phyloP scores from a whole-genome alignment of 2,113 vertebrate species.

The Pica pica region DNA sequence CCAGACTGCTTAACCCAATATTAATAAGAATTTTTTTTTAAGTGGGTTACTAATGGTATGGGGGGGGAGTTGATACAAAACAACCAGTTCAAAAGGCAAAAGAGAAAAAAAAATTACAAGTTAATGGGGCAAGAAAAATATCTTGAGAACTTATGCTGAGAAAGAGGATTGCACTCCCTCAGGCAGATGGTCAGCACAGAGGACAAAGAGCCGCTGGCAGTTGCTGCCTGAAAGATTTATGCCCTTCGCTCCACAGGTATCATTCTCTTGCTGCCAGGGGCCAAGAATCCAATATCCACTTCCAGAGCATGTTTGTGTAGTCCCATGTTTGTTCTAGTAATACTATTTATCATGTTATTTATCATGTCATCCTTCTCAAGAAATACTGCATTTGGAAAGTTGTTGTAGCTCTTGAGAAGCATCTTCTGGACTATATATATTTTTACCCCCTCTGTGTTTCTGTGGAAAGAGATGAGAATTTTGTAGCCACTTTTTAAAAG shows the following conservation, averaged over 20 bases:
- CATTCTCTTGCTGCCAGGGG: neutral
- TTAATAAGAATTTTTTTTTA: neutral
- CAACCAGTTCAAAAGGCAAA: neutral
- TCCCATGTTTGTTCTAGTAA: neutral
- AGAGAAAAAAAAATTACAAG: neutral
- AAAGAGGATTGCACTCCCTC: neutral
- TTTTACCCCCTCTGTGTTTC: too few species aligned
- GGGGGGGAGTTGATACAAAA: accelerated
- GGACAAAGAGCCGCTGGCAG: neutral
- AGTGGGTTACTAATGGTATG: neutral
- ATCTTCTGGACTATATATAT: neutral
- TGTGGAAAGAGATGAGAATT: neutral
- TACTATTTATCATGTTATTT: neutral
- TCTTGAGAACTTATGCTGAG: neutral
- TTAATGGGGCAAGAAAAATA: neutral
- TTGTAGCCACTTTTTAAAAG: neutral
- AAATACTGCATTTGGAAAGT: neutral
- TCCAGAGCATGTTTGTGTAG: neutral
- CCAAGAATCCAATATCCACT: neutral
- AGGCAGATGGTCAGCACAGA: neutral
- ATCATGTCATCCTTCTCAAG: neutral
- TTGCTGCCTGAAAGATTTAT: neutral
- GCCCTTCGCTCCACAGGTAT: neutral
- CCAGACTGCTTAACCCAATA: neutral
- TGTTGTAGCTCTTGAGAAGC: neutral